phyloP scores from a whole-genome alignment of 2,888 invertebrate species.

The Leptogaster cylindrica region DNA sequence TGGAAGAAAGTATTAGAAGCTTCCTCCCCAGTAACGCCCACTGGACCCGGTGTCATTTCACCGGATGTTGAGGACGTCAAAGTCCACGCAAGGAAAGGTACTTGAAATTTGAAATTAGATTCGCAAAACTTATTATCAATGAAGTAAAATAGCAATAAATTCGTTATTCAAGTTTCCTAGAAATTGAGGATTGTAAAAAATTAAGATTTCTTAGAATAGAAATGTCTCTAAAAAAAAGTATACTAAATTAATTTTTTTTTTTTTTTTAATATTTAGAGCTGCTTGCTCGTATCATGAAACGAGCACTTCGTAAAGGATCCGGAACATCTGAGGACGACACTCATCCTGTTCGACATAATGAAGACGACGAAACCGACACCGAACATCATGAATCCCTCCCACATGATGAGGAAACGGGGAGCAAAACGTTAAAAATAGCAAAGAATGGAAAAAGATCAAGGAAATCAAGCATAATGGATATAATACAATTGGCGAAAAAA shows the following conservation, averaged over 20 bases:
- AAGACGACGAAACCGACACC: slow-evolving; percentile 71
- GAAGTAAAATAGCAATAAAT: no score
- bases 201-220: no score
- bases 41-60: slow-evolving; percentile 49
- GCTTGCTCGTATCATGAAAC: slow-evolving; percentile 61
- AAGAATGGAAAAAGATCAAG: slow-evolving; percentile 54
- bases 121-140: no score
- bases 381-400: slow-evolving; percentile 75
- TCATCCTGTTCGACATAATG: slow-evolving; percentile 56
- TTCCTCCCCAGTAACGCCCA: slow-evolving; percentile 58
- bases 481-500: slow-evolving; percentile 57
- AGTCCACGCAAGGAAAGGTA: slow-evolving; percentile 60
- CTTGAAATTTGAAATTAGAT: background rate
- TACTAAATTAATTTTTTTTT: no score
- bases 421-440: slow-evolving; percentile 45
- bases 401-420: slow-evolving; percentile 63
- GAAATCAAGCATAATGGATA: slow-evolving; percentile 59
- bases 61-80: slow-evolving; percentile 60
- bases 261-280: slow-evolving; percentile 54
- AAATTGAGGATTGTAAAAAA: no score
- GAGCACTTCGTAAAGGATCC: slow-evolving; percentile 66
- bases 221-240: no score
- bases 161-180: no score
- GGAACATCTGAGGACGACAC: slow-evolving; percentile 65
- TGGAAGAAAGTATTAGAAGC: slow-evolving; percentile 65